These are phyloP conservation scores for Heptranchias perlo DNA, from an alignment of 2,113 vertebrate species.

Conservation along the genomic window DNA sequence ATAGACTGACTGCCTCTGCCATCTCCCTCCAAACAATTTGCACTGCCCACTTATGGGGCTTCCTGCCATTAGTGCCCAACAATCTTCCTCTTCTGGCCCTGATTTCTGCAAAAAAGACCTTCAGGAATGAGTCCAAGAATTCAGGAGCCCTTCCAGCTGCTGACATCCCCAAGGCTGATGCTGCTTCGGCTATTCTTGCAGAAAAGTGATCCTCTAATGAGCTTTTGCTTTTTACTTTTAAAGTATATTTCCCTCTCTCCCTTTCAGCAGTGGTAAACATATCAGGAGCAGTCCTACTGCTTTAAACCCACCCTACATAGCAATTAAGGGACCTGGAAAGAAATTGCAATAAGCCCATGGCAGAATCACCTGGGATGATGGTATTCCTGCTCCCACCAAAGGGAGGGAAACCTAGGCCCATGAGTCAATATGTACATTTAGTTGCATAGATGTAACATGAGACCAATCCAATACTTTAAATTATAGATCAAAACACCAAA, in stretches of 20 bases:
- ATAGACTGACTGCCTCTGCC: not conserved
- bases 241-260: not conserved
- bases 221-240: not conserved
- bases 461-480: not conserved
- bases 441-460: not conserved
- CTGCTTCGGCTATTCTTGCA: not conserved
- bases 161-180: not conserved
- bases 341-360: not conserved
- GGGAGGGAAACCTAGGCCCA: not conserved
- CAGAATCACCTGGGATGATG: not conserved
- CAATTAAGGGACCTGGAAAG: not conserved
- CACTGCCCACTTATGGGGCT: not conserved
- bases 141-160: not conserved
- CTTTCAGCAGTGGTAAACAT: not conserved
- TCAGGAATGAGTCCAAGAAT: not conserved
- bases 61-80: not conserved
- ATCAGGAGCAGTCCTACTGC: not conserved
- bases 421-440: not conserved
- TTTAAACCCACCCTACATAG: not conserved
- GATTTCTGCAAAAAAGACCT: not conserved
- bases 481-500: not conserved
- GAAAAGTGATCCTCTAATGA: not conserved
- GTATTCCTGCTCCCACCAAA: not conserved
- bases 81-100: not conserved
- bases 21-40: not conserved